Evolutionary conservation across 1,140 invertebrate genomes (phyloP).

Genomic region (Eubasilissa regina): DNA sequence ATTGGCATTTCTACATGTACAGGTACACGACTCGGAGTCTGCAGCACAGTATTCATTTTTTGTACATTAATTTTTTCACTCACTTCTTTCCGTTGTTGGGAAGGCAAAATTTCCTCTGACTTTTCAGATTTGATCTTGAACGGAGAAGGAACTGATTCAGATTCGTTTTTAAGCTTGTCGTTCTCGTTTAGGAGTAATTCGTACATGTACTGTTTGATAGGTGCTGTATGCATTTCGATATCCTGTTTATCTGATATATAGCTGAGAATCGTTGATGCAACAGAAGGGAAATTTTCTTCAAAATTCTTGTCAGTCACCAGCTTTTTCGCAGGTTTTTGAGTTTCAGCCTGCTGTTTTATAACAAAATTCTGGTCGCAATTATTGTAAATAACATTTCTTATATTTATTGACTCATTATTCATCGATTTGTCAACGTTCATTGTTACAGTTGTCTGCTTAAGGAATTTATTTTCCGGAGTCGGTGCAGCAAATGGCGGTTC

Average conservation of each 20-base stretch:
- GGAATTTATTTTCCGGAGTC: neutral
- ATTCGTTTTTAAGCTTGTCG: neutral
- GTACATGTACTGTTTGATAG: neutral
- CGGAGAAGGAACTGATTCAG: neutral
- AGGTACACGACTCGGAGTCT: neutral
- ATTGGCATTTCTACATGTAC: neutral
- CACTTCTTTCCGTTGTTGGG: neutral
- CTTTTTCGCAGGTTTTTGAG: neutral
- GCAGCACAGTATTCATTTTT: too few species aligned
- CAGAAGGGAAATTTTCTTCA: slow-evolving; percentile 14
- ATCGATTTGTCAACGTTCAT: neutral
- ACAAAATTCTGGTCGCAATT: slow-evolving; percentile 37
- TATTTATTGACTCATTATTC: slow-evolving; percentile 22
- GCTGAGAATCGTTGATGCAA: slow-evolving; percentile 4
- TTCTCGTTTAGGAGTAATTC: slow-evolving; percentile 2
- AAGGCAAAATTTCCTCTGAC: neutral
- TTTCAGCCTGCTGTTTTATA: slow-evolving; percentile 15
- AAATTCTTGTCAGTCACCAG: neutral
- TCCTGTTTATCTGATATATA: slow-evolving; percentile 26
- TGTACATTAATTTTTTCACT: neutral
- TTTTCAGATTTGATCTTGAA: neutral
- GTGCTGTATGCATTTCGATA: neutral
- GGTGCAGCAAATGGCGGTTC: neutral
- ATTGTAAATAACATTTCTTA: slow-evolving; percentile 41
- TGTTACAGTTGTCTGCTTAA: neutral